Evolutionary conservation across 2,113 vertebrate genomes (phyloP).

Genomic region (Alosa alosa): DNA sequence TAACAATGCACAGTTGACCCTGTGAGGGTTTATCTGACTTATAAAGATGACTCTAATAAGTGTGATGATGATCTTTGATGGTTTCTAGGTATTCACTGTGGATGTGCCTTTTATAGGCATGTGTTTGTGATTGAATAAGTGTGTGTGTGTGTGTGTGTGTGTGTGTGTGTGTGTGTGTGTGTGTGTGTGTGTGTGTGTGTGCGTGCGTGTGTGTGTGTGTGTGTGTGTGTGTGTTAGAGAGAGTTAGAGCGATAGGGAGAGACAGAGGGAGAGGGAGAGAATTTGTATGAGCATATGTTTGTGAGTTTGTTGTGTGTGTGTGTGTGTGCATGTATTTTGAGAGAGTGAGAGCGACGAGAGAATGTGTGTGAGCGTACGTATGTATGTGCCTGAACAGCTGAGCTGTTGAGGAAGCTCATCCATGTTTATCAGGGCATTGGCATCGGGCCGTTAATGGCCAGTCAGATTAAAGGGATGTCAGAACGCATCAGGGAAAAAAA

Average conservation of each 20-base stretch:
- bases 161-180: background rate
- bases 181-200: slow-evolving; percentile 15
- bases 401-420: slow-evolving; percentile 62
- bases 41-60: background rate
- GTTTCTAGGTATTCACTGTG: slow-evolving; percentile 12
- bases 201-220: background rate
- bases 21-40: background rate
- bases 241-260: background rate
- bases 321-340: slow-evolving; percentile 19
- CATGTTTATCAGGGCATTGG: slow-evolving; percentile 71
- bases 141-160: slow-evolving; percentile 1
- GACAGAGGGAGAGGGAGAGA: too few species aligned
- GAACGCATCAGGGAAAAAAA: slow-evolving; percentile 31
- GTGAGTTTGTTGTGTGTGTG: background rate
- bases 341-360: background rate
- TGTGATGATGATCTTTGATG: background rate
- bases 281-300: background rate
- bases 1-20: background rate
- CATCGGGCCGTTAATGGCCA: slow-evolving; percentile 57
- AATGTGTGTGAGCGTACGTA: background rate
- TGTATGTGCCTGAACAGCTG: slow-evolving; percentile 13
- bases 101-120: background rate
- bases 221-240: slow-evolving; percentile 12
- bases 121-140: background rate
- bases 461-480: slow-evolving; percentile 61